Conservation (phyloP, 2,797 vertebrate genomes). For the Notolepis coatsorum region DNA sequence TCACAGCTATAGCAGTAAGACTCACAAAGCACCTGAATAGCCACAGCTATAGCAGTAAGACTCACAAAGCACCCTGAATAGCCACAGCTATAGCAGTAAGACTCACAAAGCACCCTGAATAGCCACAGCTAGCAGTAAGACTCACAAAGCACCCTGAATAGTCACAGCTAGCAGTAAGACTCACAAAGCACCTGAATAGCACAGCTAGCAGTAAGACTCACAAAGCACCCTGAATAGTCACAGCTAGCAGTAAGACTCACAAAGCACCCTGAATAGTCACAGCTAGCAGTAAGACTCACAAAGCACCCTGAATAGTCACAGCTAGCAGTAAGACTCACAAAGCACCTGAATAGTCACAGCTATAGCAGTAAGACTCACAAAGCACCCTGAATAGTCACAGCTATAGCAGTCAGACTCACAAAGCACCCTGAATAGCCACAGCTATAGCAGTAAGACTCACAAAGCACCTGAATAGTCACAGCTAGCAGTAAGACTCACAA, state of each 20-base stretch:
- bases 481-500: too few species aligned
- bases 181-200: too few species aligned
- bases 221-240: conserved; percentile 56
- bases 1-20: too few species aligned
- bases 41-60: conserved; percentile 36
- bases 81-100: conserved; percentile 38
- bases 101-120: conserved; percentile 53
- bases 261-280: conserved; percentile 55
- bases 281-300: conserved; percentile 41
- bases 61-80: conserved; percentile 56
- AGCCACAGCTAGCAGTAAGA: conserved; percentile 43
- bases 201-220: conserved; percentile 43
- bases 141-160: conserved; percentile 56
- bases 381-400: conserved; percentile 53
- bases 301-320: conserved; percentile 27
- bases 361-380: conserved; percentile 42
- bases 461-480: conserved; percentile 56
- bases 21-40: conserved; percentile 62
- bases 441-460: too few species aligned
- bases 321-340: too few species aligned
- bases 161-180: conserved; percentile 32
- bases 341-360: conserved; percentile 55
- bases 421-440: conserved; percentile 27
- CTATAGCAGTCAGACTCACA: conserved; percentile 42
- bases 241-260: conserved; percentile 39